These are phyloP conservation scores for Drosophila stalkeri DNA, from an alignment of 2,888 invertebrate species.

Conservation along the genomic window DNA sequence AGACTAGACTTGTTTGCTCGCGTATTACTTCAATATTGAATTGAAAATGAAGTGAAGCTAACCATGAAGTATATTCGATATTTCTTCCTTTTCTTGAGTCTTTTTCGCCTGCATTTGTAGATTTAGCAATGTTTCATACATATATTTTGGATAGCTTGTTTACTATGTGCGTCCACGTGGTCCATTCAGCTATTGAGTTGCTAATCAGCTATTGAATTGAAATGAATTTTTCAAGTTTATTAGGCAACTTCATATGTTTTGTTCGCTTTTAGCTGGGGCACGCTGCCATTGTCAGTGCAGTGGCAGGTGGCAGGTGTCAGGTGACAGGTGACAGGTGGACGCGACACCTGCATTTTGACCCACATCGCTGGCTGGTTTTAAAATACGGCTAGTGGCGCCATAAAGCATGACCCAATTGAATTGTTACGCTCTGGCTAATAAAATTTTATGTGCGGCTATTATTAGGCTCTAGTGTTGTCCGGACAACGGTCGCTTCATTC, in stretches of 20 bases:
- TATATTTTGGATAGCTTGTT: not conserved
- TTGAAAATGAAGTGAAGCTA: not conserved
- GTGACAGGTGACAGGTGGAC: conserved; percentile 14
- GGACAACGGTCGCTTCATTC: not conserved
- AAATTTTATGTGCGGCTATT: conserved; percentile 78
- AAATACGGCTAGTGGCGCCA: conserved; percentile 58
- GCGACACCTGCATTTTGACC: conserved; percentile 53
- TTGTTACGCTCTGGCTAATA: conserved; percentile 73
- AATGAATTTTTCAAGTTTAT: conserved; percentile 30
- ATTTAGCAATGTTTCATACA: not conserved
- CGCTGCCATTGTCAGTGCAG: not conserved
- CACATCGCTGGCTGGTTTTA: conserved; percentile 50
- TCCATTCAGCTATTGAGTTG: not conserved
- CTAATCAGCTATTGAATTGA: conserved; percentile 8
- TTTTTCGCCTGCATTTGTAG: not conserved
- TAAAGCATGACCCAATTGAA: conserved; percentile 79
- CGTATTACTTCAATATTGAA: not conserved
- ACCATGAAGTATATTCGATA: not conserved
- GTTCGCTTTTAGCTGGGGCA: not conserved
- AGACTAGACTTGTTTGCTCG: not conserved
- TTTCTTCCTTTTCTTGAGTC: not conserved
- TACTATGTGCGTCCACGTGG: not conserved
- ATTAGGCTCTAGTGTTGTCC: conserved; percentile 62
- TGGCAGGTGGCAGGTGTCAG: not conserved
- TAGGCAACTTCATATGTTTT: conserved; percentile 8